Evolutionary conservation across 2,113 vertebrate species (phyloP).

Genomic region (Chloropsis cyanopogon): DNA sequence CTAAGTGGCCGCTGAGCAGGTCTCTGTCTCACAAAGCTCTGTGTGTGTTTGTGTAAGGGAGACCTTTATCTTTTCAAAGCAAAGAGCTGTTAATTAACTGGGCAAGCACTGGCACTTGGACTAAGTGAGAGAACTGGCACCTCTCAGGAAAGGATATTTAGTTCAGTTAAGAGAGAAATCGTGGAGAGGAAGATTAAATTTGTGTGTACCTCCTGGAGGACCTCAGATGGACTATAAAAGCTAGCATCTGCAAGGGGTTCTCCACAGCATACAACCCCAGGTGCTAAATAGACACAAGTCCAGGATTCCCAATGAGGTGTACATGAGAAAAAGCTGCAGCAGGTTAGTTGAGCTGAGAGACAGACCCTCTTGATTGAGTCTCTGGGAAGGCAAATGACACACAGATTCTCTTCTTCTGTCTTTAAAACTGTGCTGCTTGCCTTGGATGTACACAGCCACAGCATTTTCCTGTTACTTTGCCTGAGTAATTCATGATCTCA

Average conservation of each 20-base stretch:
- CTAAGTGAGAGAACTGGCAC: background rate
- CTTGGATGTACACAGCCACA: background rate
- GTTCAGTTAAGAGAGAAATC: background rate
- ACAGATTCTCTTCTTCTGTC: background rate
- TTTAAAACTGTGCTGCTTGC: background rate
- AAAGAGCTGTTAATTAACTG: background rate
- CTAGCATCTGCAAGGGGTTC: background rate
- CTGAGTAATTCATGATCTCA: background rate
- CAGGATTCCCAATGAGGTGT: background rate
- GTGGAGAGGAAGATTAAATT: background rate
- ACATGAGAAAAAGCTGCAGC: background rate
- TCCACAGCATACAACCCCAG: background rate
- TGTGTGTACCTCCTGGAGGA: background rate
- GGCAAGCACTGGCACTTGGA: background rate
- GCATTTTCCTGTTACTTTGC: background rate
- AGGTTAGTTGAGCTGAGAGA: background rate
- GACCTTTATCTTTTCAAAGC: background rate
- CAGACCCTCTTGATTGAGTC: background rate
- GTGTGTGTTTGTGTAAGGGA: background rate
- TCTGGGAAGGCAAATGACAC: background rate
- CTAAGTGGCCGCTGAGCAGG: fast-evolving
- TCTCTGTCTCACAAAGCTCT: background rate
- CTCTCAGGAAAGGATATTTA: background rate
- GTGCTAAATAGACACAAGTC: background rate
- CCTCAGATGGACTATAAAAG: background rate